Conservation (phyloP, 64 coral and sea anemone species). For the Montipora sp. region DNA sequence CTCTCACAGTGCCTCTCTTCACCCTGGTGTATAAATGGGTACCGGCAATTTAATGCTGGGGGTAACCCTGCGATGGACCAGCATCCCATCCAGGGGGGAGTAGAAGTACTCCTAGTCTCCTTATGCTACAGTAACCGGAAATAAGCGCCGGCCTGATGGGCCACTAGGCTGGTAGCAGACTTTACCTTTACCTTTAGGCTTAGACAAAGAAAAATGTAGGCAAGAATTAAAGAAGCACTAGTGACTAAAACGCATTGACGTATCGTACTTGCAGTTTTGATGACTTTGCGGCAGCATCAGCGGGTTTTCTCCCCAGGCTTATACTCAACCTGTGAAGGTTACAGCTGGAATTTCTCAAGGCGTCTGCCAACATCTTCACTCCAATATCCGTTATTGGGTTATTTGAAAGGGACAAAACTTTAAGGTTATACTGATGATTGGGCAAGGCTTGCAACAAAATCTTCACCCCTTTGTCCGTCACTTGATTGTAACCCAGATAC, state of each 20-base stretch:
- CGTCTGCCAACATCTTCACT: constrained; percentile 38
- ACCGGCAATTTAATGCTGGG: too few relatives aligned
- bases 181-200: too few relatives aligned
- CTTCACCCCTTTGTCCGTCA: constrained; percentile 49
- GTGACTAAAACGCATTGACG: constrained; percentile 18
- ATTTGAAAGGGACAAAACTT: constrained; percentile 32
- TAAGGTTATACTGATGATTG: constrained; percentile 27
- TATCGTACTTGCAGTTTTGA: constrained; percentile 49
- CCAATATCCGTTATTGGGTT: constrained; percentile 39
- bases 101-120: too few relatives aligned
- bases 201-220: too few relatives aligned
- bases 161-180: too few relatives aligned
- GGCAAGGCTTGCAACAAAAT: constrained; percentile 31
- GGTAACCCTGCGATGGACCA: too few relatives aligned
- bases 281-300: background rate
- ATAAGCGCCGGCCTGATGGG: too few relatives aligned
- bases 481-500: constrained; percentile 36
- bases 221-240: too few relatives aligned
- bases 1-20: too few relatives aligned
- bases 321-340: constrained; percentile 25
- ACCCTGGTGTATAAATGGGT: too few relatives aligned
- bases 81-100: too few relatives aligned
- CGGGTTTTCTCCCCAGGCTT: constrained; percentile 1
- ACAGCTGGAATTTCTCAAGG: constrained; percentile 49
- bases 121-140: too few relatives aligned